Evolutionary conservation across 2,888 invertebrate genomes (phyloP).

Genomic region (Cosmopolites sordidus): DNA sequence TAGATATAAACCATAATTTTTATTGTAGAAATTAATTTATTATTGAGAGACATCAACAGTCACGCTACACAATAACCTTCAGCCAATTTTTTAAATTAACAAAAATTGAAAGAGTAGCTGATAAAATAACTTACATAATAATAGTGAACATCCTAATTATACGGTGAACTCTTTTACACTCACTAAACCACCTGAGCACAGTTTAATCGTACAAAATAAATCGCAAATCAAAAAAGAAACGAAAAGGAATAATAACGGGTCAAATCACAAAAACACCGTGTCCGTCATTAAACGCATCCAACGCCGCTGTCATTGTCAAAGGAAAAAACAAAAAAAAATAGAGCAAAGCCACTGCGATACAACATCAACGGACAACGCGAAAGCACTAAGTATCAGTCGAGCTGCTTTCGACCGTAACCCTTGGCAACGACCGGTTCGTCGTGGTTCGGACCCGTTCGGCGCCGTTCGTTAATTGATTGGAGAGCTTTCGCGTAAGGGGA

Average conservation of each 20-base stretch:
- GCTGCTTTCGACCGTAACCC: constrained; percentile 47
- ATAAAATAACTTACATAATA: not conserved
- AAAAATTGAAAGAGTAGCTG: too few species aligned
- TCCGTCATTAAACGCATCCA: constrained; percentile 12
- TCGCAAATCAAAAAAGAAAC: too few species aligned
- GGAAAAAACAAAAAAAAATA: constrained; percentile 22
- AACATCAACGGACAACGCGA: constrained; percentile 42
- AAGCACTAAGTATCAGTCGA: constrained; percentile 47
- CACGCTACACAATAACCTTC: not conserved
- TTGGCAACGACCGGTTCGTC: constrained; percentile 46
- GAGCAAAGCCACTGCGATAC: constrained; percentile 19
- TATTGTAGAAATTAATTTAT: too few species aligned
- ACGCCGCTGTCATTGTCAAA: constrained; percentile 31
- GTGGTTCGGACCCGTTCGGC: constrained; percentile 32
- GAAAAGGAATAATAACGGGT: not conserved
- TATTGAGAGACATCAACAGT: constrained; percentile 7
- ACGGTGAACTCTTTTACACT: not conserved
- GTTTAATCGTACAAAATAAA: too few species aligned
- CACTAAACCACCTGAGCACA: too few species aligned
- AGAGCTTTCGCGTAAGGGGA: constrained; percentile 31
- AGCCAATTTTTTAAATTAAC: too few species aligned
- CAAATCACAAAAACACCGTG: constrained; percentile 16
- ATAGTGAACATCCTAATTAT: constrained; percentile 2
- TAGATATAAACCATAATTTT: too few species aligned
- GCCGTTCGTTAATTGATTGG: constrained; percentile 35